Base-by-base conservation (phyloP, 2,888 invertebrate species). In the Byasa hedistus region DNA sequence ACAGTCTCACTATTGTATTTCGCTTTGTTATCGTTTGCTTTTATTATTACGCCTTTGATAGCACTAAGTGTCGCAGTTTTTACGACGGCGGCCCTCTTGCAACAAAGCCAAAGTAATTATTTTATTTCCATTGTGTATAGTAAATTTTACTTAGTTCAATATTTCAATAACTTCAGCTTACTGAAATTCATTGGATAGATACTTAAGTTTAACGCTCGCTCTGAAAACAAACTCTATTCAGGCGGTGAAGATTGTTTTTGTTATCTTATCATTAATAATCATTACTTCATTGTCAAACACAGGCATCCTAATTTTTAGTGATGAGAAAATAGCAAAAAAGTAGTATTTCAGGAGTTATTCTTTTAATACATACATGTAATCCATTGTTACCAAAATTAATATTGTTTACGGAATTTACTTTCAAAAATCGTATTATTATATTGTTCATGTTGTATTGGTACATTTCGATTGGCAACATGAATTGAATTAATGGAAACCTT, bases 11-110 rank as follows among this genome's bases (percentile, higher is more conserved):
- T 72, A 76, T 79, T 79, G 80, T 81, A 78, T 79, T 80, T 79
- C 75, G 78, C 81, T 81, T 78, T 79, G 79, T 81, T 78, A 80
- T 77, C 79, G 78, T 81, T 83, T 79, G 78, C 79, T 84, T 87
- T 86, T 86, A 86, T 86, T 86, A 84, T 81, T 79, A 73, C 74
- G 79, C 79, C 80, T 86, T 83, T 85, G 84, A 85, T 84, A 81
- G 82, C 77, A 76, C 75, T 76, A 79, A 83, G 83, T 84, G 83
- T 80, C 81, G 80, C 76, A 79, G 81, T 84, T 87, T 86, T 86
- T 84, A 84, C 79, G 75, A 79, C 76, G 72, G 72, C 74, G 72
- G 79, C 76, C 76, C 75, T 64, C 52, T 57, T 61, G 60, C 39
- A 64, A 68, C 67, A 61, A 68, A 68, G 64, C 57, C 81, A 80